Percentiles rank a stretch among this genome's conserved stretches.
These are phyloP conservation scores for Synergus laeviventris DNA, from an alignment of 2,888 invertebrate species.

Conservation along the genomic window DNA sequence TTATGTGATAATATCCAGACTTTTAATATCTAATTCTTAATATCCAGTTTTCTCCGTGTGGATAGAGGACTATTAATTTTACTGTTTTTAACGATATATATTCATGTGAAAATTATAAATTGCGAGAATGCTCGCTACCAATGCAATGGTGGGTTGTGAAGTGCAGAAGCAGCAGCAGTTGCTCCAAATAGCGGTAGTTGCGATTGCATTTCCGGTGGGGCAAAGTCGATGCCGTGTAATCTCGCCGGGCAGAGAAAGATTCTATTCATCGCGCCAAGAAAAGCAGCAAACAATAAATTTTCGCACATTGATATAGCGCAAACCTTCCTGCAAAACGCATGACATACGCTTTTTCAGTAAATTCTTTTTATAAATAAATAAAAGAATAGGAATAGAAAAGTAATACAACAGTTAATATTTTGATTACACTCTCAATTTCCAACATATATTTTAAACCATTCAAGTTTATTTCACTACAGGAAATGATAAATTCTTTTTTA, in stretches of 20 bases:
- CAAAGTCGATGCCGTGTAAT: constrained; percentile 27
- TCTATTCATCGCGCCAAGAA: constrained; percentile 33
- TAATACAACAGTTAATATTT: too few relatives aligned
- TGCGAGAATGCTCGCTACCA: not conserved
- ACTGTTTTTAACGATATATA: too few relatives aligned
- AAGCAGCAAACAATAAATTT: constrained; percentile 24
- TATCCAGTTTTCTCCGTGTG: too few relatives aligned
- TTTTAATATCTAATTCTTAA: too few relatives aligned
- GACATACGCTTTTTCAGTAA: not conserved
- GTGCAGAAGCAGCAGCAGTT: constrained; percentile 22
- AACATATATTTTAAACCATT: too few relatives aligned
- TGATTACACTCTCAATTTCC: too few relatives aligned
- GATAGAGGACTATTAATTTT: too few relatives aligned
- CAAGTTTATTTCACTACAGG: too few relatives aligned
- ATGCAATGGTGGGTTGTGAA: not conserved
- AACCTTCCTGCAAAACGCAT: not conserved
- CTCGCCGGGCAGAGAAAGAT: constrained; percentile 6
- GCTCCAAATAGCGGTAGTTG: constrained; percentile 31
- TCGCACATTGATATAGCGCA: constrained; percentile 3
- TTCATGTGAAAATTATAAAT: constrained; percentile 1
- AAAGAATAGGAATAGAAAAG: too few relatives aligned
- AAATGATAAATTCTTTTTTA: not conserved
- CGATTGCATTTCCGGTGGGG: constrained; percentile 23
- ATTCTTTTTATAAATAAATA: not conserved
- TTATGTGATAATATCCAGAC: too few relatives aligned